Conservation (phyloP, 2,888 invertebrate genomes). For the Blastobasis lacticolella region DNA sequence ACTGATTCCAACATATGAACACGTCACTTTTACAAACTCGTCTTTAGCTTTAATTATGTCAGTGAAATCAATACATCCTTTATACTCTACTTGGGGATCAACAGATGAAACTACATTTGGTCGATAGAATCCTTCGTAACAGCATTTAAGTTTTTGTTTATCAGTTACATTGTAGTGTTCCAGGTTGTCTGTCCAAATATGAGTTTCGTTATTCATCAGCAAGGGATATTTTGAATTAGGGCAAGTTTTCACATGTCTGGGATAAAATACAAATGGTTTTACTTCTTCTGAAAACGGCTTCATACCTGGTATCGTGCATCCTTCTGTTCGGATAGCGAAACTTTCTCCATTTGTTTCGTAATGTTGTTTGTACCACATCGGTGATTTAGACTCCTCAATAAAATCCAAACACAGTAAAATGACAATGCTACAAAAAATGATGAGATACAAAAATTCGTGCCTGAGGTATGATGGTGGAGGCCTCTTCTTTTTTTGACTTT, state of each 20-base stretch:
- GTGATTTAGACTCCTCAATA: no score
- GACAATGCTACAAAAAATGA: no score
- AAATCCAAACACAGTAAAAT: no score
- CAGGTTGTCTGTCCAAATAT: slow-evolving; percentile 65
- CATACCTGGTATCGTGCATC: slow-evolving; percentile 77
- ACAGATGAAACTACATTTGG: slow-evolving; percentile 31
- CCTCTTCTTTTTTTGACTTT: no score
- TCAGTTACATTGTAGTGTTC: slow-evolving; percentile 58
- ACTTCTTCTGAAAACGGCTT: slow-evolving; percentile 68
- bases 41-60: slow-evolving; percentile 42
- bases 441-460: no score
- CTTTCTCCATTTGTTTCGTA: slow-evolving; percentile 6
- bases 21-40: slow-evolving; percentile 79
- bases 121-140: slow-evolving; percentile 70
- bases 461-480: no score
- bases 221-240: slow-evolving; percentile 41
- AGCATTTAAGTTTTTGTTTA: slow-evolving; percentile 57
- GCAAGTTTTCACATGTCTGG: slow-evolving; percentile 58
- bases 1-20: slow-evolving; percentile 46
- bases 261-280: slow-evolving; percentile 51
- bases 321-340: slow-evolving; percentile 69
- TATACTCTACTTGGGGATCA: slow-evolving; percentile 52
- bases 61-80: slow-evolving; percentile 54
- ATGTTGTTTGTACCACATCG: neutral
- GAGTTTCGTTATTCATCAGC: slow-evolving; percentile 68